These are phyloP conservation scores for Campylomormyrus numenius DNA, from an alignment of 2,113 vertebrate species.

Conservation along the genomic window DNA sequence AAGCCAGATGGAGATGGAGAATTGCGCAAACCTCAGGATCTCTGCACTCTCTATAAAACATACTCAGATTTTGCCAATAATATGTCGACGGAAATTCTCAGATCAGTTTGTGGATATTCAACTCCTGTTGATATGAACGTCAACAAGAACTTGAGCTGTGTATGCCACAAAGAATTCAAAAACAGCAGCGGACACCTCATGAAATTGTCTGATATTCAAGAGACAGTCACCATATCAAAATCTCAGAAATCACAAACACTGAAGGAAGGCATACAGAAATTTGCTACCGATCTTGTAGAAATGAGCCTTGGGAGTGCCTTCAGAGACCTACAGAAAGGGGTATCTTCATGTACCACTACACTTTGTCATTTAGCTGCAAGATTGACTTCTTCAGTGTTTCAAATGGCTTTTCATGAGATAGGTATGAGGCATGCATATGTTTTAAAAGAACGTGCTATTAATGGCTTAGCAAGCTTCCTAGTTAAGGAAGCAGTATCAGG, in stretches of 20 bases:
- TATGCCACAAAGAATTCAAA: constrained; percentile 65
- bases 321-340: constrained; percentile 87
- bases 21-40: constrained; percentile 59
- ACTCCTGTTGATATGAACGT: constrained; percentile 60
- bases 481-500: constrained; percentile 84
- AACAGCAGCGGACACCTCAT: constrained; percentile 60
- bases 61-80: constrained; percentile 80
- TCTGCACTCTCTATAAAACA: constrained; percentile 60
- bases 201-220: constrained; percentile 68
- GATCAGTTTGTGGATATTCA: constrained; percentile 71
- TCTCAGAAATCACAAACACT: constrained; percentile 70
- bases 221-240: constrained; percentile 58
- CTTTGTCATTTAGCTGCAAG: constrained; percentile 84
- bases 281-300: constrained; percentile 86
- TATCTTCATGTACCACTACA: constrained; percentile 84
- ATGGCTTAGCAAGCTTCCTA: constrained; percentile 77
- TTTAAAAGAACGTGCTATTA: constrained; percentile 80
- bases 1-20: constrained; percentile 53
- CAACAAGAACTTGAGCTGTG: constrained; percentile 67
- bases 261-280: constrained; percentile 85
- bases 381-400: constrained; percentile 87
- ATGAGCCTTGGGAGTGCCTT: constrained; percentile 88
- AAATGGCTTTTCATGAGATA: constrained; percentile 94
- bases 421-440: constrained; percentile 77
- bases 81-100: constrained; percentile 80